A percentile compares a stretch with the other conserved stretches of the same genome.
Evolutionary conservation across 2,888 invertebrate genomes (phyloP).

Genomic region (Pristionchus entomophagus): DNA sequence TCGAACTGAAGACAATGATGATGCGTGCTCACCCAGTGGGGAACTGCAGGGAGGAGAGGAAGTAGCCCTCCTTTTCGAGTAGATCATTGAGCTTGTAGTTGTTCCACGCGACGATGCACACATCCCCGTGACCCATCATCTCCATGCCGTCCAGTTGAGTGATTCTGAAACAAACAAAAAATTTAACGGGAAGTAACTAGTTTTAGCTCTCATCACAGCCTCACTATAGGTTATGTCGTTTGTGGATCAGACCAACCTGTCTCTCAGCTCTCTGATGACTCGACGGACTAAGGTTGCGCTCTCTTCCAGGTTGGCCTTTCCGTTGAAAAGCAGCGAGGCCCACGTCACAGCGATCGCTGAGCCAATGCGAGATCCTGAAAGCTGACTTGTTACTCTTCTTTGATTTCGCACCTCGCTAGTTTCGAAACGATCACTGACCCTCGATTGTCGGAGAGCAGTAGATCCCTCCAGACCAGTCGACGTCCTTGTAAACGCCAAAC

Average conservation of each 20-base stretch:
- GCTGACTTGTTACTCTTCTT: background rate
- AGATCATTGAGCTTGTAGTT: constrained; percentile 86
- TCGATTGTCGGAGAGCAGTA: constrained; percentile 93
- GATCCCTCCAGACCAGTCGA: constrained; percentile 98
- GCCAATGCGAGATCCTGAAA: constrained; percentile 79
- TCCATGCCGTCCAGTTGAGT: constrained; percentile 86
- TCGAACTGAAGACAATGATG: too few relatives aligned
- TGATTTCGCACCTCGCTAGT: too few relatives aligned
- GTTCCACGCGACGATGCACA: constrained; percentile 90
- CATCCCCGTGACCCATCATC: constrained; percentile 89
- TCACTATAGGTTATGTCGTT: too few relatives aligned
- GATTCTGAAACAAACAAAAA: constrained; percentile 83
- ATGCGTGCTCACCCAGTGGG: constrained; percentile 88
- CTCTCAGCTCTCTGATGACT: constrained; percentile 87
- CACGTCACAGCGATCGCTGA: constrained; percentile 95
- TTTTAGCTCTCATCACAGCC: too few relatives aligned
- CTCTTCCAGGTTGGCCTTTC: constrained; percentile 86
- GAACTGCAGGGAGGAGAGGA: constrained; percentile 91
- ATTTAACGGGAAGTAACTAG: too few relatives aligned
- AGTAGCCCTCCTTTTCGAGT: constrained; percentile 89
- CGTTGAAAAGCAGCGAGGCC: constrained; percentile 93
- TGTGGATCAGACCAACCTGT: constrained; percentile 84
- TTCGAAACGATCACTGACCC: constrained; percentile 60
- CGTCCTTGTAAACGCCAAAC: constrained; percentile 91
- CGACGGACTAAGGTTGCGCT: constrained; percentile 87